Evolutionary conservation across 2,113 vertebrate species (phyloP).

Genomic region (Mormyrus iriodes): DNA sequence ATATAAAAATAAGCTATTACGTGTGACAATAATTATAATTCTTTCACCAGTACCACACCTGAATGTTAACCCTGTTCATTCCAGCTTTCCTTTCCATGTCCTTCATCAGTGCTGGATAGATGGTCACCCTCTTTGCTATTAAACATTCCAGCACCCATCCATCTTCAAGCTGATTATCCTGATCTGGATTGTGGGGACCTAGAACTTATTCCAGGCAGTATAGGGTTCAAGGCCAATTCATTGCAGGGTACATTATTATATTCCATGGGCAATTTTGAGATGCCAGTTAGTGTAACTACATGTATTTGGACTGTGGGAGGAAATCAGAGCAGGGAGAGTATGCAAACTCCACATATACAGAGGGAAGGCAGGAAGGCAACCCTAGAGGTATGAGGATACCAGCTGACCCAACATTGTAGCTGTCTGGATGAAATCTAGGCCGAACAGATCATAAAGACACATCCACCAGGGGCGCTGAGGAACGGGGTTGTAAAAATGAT

Average conservation of each 20-base stretch:
- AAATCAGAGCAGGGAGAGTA: not conserved
- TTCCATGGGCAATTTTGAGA: not conserved
- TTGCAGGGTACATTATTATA: not conserved
- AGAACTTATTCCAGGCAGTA: not conserved
- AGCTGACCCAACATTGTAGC: not conserved
- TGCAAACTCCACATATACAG: not conserved
- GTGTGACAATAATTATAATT: not conserved
- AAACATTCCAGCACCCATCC: not conserved
- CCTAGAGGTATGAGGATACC: not conserved
- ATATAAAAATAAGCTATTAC: not conserved
- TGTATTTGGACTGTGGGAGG: not conserved
- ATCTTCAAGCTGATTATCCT: conserved; percentile 7
- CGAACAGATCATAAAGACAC: not conserved
- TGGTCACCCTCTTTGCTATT: not conserved
- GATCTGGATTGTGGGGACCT: conserved; percentile 23
- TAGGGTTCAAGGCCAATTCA: not conserved
- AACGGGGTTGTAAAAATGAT: not conserved
- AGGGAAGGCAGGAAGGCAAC: not conserved
- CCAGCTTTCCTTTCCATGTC: not conserved
- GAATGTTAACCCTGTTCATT: not conserved
- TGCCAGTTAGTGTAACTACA: not conserved
- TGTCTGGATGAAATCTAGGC: not conserved
- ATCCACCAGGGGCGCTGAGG: not conserved
- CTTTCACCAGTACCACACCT: not conserved
- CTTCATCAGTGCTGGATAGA: not conserved